phyloP scores from a whole-genome alignment of 2,797 vertebrate species.

The Pelobates cultripes region DNA sequence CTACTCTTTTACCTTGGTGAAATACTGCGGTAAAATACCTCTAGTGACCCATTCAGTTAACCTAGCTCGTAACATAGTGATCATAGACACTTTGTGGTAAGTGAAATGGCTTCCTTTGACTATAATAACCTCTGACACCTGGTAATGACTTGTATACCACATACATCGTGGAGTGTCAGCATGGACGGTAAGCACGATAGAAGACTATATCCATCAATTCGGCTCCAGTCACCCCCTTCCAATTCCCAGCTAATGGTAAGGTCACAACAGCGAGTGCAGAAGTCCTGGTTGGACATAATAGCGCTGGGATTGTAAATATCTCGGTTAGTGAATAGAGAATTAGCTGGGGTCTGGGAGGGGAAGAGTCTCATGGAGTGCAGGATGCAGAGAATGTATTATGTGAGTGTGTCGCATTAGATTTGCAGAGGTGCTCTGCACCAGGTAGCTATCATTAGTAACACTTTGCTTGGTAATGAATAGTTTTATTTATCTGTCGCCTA shows the following conservation, averaged over 20 bases:
- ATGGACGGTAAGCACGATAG: no score
- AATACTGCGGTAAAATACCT: neutral
- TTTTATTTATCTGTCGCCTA: constrained; percentile 93
- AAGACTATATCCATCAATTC: neutral
- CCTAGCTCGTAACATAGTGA: neutral
- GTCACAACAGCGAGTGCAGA: constrained; percentile 88
- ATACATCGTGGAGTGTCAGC: no score
- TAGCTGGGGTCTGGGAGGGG: constrained; percentile 78
- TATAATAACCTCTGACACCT: neutral
- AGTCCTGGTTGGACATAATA: constrained; percentile 98
- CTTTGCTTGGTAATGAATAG: constrained; percentile 96
- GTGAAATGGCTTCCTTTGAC: neutral
- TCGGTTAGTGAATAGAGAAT: constrained; percentile 89
- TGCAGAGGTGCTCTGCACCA: constrained; percentile 96
- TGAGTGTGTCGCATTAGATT: constrained; percentile 97
- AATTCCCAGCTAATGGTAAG: constrained; percentile 96
- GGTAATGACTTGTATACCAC: neutral
- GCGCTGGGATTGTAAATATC: constrained; percentile 96
- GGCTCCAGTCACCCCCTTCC: constrained; percentile 70
- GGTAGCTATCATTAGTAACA: constrained; percentile 99
- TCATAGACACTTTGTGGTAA: neutral
- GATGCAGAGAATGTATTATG: constrained; percentile 83
- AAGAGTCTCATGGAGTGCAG: constrained; percentile 84
- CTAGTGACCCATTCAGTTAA: neutral
- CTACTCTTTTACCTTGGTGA: neutral